phyloP scores from a whole-genome alignment of 2,888 invertebrate species.

The Nyleta sp. region DNA sequence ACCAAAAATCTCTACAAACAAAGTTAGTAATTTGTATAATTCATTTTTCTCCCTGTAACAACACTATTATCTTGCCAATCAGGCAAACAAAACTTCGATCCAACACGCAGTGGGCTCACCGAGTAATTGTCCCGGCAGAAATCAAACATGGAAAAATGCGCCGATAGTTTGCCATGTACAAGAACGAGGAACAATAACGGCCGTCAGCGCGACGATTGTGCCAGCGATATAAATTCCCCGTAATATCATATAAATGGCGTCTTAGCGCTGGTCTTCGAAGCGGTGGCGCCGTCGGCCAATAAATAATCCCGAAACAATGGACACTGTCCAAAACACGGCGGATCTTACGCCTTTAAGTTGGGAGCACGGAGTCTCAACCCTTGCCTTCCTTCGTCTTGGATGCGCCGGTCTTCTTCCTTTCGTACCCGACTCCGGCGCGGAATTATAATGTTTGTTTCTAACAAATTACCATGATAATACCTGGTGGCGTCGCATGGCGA shows the following conservation, averaged over 20 bases:
- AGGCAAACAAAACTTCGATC: too few relatives aligned
- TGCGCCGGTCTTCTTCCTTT: conserved; percentile 43
- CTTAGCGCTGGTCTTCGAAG: conserved; percentile 76
- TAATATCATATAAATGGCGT: conserved; percentile 73
- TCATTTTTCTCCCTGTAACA: too few relatives aligned
- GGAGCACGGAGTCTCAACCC: conserved; percentile 77
- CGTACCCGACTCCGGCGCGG: conserved; percentile 62
- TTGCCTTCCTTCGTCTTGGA: conserved; percentile 69
- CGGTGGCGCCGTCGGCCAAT: conserved; percentile 75
- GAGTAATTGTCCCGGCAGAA: too few relatives aligned
- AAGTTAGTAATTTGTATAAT: too few relatives aligned
- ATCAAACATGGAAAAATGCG: too few relatives aligned
- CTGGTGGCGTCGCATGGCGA: conserved; percentile 74
- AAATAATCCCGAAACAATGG: conserved; percentile 82
- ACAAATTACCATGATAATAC: conserved; percentile 83
- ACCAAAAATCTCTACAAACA: too few relatives aligned
- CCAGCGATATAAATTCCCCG: conserved; percentile 70
- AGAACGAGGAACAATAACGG: too few relatives aligned
- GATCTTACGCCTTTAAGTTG: conserved; percentile 81
- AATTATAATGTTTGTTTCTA: conserved; percentile 83
- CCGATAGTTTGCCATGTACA: too few relatives aligned
- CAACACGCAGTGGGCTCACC: too few relatives aligned
- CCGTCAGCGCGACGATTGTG: conserved; percentile 63
- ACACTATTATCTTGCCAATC: too few relatives aligned
- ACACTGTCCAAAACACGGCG: conserved; percentile 82